Percentiles rank a stretch among this genome's conserved stretches.
These are phyloP conservation scores for Pilophorus perplexus DNA, from an alignment of 2,888 invertebrate species.

Conservation along the genomic window DNA sequence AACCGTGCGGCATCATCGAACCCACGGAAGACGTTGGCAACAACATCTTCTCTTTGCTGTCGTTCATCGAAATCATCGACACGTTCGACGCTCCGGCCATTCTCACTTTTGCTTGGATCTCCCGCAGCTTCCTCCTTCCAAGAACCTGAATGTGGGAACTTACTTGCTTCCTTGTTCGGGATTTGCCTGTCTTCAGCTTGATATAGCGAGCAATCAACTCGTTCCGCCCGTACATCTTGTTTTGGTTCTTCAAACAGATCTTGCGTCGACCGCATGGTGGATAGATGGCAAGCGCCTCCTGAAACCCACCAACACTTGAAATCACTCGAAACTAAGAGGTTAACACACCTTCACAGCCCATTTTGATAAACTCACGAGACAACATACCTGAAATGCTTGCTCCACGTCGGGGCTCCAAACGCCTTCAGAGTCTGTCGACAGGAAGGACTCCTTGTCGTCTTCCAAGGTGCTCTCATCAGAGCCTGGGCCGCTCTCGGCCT, in stretches of 20 bases:
- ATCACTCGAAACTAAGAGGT: too few relatives aligned
- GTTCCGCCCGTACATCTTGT: slow-evolving; percentile 99
- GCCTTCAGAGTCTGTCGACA: slow-evolving; percentile 97
- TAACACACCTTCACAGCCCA: too few relatives aligned
- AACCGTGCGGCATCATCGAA: slow-evolving; percentile 1
- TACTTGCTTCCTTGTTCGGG: slow-evolving; percentile 98
- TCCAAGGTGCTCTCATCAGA: slow-evolving; percentile 83
- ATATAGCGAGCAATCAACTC: slow-evolving; percentile 99
- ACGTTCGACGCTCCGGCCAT: slow-evolving; percentile 58
- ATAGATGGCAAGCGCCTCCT: slow-evolving; percentile 99
- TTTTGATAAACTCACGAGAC: too few relatives aligned
- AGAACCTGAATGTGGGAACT: slow-evolving; percentile 99
- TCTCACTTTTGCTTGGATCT: slow-evolving; percentile 97
- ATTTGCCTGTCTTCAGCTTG: slow-evolving; percentile 98
- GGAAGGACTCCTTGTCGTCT: slow-evolving; percentile 86
- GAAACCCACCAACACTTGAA: too few relatives aligned
- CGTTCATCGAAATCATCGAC: slow-evolving; percentile 32
- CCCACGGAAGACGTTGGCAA: slow-evolving; percentile 17
- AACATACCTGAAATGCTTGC: slow-evolving; percentile 95
- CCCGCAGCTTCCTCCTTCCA: slow-evolving; percentile 95
- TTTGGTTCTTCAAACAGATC: slow-evolving; percentile 99
- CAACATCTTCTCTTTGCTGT: slow-evolving; percentile 32
- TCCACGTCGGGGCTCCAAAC: slow-evolving; percentile 99
- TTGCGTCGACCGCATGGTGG: slow-evolving; percentile 99
- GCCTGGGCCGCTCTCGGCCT: slow-evolving; percentile 80